These are phyloP conservation scores for Morus bassanus DNA, from an alignment of 2,797 vertebrate genomes.

Conservation along the genomic window DNA sequence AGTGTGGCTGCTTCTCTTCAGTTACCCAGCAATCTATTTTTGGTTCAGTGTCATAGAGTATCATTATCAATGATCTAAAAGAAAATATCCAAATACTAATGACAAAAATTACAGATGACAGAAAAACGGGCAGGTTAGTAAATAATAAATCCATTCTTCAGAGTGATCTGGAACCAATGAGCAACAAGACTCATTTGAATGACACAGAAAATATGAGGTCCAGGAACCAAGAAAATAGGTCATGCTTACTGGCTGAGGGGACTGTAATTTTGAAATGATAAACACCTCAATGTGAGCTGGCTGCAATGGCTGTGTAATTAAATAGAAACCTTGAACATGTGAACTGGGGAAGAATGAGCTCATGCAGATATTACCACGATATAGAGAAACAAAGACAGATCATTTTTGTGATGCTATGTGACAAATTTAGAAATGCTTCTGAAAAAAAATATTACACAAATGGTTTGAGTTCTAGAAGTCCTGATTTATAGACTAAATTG, in stretches of 20 bases:
- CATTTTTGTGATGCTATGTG: rapidly evolving
- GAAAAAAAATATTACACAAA: background rate
- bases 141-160: conserved; percentile 1
- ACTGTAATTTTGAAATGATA: conserved; percentile 36
- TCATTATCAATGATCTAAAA: background rate
- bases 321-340: conserved; percentile 7
- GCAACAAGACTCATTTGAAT: background rate
- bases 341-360: background rate
- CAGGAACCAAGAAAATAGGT: conserved; percentile 44
- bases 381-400: background rate
- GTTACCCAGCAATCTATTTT: conserved; percentile 24
- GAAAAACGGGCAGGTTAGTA: background rate
- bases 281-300: conserved; percentile 27
- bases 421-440: background rate
- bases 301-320: conserved; percentile 21
- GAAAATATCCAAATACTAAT: background rate
- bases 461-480: background rate
- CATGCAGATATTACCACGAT: background rate
- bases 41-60: background rate
- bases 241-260: conserved; percentile 26
- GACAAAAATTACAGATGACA: background rate
- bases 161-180: background rate
- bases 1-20: background rate
- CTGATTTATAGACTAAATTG: background rate
- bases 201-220: conserved; percentile 9